phyloP scores from a whole-genome alignment of 2,797 vertebrate species.

The Vultur gryphus region DNA sequence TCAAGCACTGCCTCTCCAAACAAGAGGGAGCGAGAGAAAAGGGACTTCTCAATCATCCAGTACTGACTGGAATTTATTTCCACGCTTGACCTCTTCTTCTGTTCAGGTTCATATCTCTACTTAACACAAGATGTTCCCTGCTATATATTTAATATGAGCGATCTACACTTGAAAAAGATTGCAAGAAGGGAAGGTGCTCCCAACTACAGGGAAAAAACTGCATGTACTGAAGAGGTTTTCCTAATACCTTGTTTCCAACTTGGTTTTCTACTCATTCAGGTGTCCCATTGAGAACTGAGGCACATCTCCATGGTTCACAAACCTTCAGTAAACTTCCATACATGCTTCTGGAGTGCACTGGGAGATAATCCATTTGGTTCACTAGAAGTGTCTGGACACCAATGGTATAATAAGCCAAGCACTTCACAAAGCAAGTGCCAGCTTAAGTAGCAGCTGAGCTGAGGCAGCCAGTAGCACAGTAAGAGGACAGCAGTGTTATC shows the following conservation, averaged over 20 bases:
- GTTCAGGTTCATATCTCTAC: conserved; percentile 57
- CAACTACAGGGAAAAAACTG: not conserved
- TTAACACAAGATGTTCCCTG: conserved; percentile 53
- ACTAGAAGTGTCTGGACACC: not conserved
- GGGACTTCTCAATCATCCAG: conserved; percentile 30
- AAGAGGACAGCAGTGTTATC: not conserved
- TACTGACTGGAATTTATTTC: conserved; percentile 60
- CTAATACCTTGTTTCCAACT: not conserved
- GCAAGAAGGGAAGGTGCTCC: not conserved
- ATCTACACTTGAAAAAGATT: conserved; percentile 33
- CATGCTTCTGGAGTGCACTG: not conserved
- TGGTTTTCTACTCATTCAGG: not conserved
- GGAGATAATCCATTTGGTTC: not conserved
- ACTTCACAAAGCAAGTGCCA: not conserved
- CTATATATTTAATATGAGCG: conserved; percentile 45
- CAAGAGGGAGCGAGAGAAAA: conserved; percentile 9
- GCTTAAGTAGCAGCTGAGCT: not conserved
- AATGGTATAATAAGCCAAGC: not conserved
- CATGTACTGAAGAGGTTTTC: not conserved
- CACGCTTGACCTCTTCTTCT: conserved; percentile 58
- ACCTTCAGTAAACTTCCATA: not conserved
- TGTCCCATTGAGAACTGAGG: not conserved
- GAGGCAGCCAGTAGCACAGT: not conserved
- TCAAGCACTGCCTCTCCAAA: conserved; percentile 35
- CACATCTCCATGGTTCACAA: not conserved